Evolutionary conservation across 1,140 invertebrate genomes (phyloP).

Genomic region (Adoxophyes honmai): DNA sequence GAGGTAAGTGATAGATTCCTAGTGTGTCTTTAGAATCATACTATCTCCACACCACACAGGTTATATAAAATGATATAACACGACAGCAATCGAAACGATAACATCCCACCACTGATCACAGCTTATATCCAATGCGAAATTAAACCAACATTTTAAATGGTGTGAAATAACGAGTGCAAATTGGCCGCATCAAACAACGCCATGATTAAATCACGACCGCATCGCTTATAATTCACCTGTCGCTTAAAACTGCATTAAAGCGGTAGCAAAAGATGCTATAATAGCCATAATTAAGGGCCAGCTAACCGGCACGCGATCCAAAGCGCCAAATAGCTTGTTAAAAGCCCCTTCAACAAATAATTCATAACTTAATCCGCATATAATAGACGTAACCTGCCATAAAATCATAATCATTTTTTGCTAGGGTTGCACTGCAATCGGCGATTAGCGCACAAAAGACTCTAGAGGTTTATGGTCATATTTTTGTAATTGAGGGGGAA

Average conservation of each 20-base stretch:
- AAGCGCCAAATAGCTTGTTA: constrained; percentile 71
- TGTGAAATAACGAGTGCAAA: constrained; percentile 19
- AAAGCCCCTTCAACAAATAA: constrained; percentile 60
- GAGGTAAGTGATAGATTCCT: no score
- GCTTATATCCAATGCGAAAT: neutral
- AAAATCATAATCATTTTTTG: constrained; percentile 68
- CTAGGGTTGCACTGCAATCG: constrained; percentile 48
- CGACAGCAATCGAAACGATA: no score
- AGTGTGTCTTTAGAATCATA: no score
- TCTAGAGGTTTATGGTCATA: constrained; percentile 67
- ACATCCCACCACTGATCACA: no score
- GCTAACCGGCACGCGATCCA: constrained; percentile 28
- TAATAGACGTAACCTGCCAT: constrained; percentile 75
- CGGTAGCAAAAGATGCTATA: constrained; percentile 35
- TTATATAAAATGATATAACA: no score
- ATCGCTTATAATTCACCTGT: constrained; percentile 48
- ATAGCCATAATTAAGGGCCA: constrained; percentile 54
- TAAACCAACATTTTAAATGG: constrained; percentile 18
- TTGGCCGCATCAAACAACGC: constrained; percentile 21
- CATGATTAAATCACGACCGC: constrained; percentile 28
- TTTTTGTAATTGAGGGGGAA: constrained; percentile 69
- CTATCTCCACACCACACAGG: no score
- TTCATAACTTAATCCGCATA: constrained; percentile 72
- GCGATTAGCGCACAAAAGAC: constrained; percentile 61
- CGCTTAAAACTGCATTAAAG: constrained; percentile 54